These are phyloP conservation scores for Lates calcarifer DNA, from an alignment of 2,113 vertebrate species.

Conservation along the genomic window DNA sequence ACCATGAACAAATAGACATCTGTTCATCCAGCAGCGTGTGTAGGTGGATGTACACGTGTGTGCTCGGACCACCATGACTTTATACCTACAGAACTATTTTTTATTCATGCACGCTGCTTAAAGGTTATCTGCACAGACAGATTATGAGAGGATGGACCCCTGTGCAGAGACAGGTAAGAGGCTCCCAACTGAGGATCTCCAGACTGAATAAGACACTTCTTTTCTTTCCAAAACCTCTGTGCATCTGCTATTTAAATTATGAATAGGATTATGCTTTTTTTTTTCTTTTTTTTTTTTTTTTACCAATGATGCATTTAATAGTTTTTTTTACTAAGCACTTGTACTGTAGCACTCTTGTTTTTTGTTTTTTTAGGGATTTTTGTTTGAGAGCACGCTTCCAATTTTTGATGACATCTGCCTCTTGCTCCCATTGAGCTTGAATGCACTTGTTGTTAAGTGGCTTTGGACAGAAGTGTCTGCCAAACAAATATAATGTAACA, in stretches of 20 bases:
- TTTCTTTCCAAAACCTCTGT: background rate
- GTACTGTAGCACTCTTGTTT: too few species aligned
- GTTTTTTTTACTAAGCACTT: too few species aligned
- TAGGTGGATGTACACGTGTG: slow-evolving; percentile 5
- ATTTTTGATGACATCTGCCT: too few species aligned
- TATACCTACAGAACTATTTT: background rate
- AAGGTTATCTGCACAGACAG: slow-evolving; percentile 10
- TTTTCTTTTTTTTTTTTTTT: background rate
- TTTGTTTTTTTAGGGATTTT: too few species aligned
- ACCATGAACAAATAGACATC: slow-evolving; percentile 49
- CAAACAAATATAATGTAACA: too few species aligned
- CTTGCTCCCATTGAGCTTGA: too few species aligned
- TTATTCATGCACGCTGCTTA: background rate
- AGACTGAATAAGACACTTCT: background rate
- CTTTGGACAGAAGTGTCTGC: too few species aligned
- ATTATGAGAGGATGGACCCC: background rate
- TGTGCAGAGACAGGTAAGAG: background rate
- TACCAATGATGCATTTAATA: too few species aligned
- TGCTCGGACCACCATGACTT: slow-evolving; percentile 6
- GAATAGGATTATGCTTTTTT: background rate
- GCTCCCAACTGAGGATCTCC: too few species aligned
- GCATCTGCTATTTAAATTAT: background rate
- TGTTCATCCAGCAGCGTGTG: slow-evolving; percentile 19
- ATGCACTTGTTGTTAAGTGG: too few species aligned
- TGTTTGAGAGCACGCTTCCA: too few species aligned